Conservation (phyloP, 2,113 vertebrate genomes). For the Sceloporus tristichus region DNA sequence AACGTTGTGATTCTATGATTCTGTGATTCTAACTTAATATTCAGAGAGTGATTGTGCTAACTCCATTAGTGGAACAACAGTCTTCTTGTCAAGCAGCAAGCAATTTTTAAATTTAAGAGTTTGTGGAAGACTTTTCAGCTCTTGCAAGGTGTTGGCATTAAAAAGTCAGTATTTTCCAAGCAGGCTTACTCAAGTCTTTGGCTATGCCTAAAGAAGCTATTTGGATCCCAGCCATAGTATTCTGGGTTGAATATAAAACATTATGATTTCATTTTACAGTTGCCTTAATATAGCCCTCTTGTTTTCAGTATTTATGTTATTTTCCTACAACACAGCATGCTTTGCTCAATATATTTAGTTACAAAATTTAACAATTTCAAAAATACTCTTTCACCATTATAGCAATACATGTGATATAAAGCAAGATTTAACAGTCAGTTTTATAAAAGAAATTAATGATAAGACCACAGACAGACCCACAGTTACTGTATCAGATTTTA, state of each 20-base stretch:
- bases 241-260: not conserved
- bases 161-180: not conserved
- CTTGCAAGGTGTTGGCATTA: not conserved
- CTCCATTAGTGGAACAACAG: not conserved
- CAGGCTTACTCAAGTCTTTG: not conserved
- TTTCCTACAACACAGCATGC: not conserved
- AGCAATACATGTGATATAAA: constrained; percentile 10
- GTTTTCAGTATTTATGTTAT: not conserved
- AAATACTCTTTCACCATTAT: not conserved
- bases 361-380: not conserved
- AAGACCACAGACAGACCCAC: not conserved
- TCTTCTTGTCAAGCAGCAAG: not conserved
- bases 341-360: not conserved
- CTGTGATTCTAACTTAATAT: not conserved
- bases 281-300: not conserved
- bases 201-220: not conserved
- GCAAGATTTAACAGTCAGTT: not conserved
- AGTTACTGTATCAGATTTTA: not conserved
- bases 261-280: not conserved
- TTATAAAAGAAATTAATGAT: not conserved
- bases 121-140: not conserved
- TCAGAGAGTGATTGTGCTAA: not conserved
- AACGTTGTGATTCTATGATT: no score
- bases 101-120: not conserved
- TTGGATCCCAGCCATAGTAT: not conserved